Conservation (phyloP, 1,140 invertebrate genomes). For the Euwallacea similis region DNA sequence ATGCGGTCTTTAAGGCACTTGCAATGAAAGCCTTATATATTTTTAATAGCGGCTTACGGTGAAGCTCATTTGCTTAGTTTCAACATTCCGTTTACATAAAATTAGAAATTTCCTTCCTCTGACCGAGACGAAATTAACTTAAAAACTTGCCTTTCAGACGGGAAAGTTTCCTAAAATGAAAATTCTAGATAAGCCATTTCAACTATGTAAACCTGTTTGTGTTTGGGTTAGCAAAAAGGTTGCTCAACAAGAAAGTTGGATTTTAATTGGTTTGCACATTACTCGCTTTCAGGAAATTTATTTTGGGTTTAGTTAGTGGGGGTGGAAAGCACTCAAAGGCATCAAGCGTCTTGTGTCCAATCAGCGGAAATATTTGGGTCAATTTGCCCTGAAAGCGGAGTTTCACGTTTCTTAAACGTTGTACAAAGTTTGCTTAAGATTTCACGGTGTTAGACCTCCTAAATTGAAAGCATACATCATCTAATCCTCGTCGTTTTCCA, state of each 20-base stretch:
- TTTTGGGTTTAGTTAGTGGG: no score
- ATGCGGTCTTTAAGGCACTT: neutral
- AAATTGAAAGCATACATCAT: conserved; percentile 29
- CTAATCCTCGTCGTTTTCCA: conserved; percentile 21
- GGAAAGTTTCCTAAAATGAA: conserved; percentile 11
- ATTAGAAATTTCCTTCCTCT: conserved; percentile 20
- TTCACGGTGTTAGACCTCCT: conserved; percentile 8
- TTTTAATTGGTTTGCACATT: neutral
- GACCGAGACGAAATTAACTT: conserved; percentile 22
- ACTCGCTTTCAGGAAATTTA: no score
- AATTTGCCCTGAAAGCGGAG: neutral
- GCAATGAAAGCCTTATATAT: neutral
- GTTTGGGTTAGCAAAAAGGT: neutral
- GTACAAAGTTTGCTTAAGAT: conserved; percentile 15
- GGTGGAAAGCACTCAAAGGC: neutral
- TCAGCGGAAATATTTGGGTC: neutral
- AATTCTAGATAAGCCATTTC: conserved; percentile 6
- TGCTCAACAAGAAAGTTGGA: conserved; percentile 1
- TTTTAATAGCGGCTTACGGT: neutral
- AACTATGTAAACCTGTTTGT: conserved; percentile 22
- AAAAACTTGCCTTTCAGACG: conserved; percentile 16
- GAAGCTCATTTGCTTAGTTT: neutral
- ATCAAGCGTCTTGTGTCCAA: neutral
- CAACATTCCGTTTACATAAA: conserved; percentile 23
- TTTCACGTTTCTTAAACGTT: conserved; percentile 11